Conservation (phyloP, 2,888 invertebrate species). For the Cosmia trapezina region DNA sequence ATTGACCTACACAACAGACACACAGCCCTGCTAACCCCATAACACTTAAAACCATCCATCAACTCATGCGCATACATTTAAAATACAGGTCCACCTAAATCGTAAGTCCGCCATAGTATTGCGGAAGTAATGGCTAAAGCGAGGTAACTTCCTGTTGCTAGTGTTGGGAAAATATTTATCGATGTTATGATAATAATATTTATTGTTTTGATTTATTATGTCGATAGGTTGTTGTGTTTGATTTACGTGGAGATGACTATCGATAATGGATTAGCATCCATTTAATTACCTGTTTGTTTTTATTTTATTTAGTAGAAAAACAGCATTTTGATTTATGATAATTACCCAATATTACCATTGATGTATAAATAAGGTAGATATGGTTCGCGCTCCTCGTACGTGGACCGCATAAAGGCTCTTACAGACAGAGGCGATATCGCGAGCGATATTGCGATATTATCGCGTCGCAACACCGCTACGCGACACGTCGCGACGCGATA, state of each 20-base stretch:
- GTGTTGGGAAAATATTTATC: slow-evolving; percentile 51
- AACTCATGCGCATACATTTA: slow-evolving; percentile 39
- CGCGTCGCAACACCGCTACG: too few relatives aligned
- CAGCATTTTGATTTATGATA: neutral
- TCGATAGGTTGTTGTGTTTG: slow-evolving; percentile 15
- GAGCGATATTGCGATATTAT: too few relatives aligned
- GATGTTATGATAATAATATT: slow-evolving; percentile 21
- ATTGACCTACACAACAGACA: neutral
- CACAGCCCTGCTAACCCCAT: slow-evolving; percentile 10
- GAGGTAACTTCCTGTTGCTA: slow-evolving; percentile 56
- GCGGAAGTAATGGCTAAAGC: slow-evolving; percentile 38
- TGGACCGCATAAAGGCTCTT: too few relatives aligned
- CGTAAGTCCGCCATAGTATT: slow-evolving; percentile 35
- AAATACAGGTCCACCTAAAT: slow-evolving; percentile 48
- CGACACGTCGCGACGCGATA: too few relatives aligned
- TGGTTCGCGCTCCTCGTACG: too few relatives aligned
- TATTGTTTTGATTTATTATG: neutral
- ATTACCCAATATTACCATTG: neutral
- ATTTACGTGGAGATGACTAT: neutral
- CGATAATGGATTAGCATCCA: neutral
- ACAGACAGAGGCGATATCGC: too few relatives aligned
- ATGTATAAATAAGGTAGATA: too few relatives aligned
- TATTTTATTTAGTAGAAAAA: too few relatives aligned
- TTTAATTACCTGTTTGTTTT: too few relatives aligned
- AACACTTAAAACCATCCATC: slow-evolving; percentile 15